phyloP scores from a whole-genome alignment of 2,113 vertebrate species.

The Cettia cetti region DNA sequence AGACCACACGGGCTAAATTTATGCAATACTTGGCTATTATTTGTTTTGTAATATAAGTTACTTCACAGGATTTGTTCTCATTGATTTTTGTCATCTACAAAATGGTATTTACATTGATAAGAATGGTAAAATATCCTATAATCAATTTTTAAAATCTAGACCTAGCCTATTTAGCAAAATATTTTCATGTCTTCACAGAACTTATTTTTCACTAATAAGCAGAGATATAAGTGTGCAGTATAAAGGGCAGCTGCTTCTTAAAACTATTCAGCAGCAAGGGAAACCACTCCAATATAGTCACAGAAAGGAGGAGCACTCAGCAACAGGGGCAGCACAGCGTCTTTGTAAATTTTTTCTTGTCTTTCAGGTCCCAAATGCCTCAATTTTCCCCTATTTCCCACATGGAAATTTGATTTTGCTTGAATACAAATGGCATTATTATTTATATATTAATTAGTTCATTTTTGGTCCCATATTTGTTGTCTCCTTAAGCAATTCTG shows the following conservation, averaged over 20 bases:
- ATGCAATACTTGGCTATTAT: neutral
- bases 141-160: neutral
- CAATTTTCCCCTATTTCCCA: neutral
- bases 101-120: neutral
- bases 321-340: neutral
- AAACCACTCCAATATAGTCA: neutral
- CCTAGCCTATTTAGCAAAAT: neutral
- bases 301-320: neutral
- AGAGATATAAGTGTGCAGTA: neutral
- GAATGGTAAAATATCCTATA: neutral
- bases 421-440: neutral
- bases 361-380: neutral
- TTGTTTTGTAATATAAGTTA: neutral
- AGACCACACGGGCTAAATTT: neutral
- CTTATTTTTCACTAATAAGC: neutral
- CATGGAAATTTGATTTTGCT: neutral
- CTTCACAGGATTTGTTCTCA: neutral
- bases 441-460: neutral
- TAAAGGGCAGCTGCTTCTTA: neutral
- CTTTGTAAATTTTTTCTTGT: neutral
- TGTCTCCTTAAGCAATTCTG: neutral
- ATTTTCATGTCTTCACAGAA: neutral
- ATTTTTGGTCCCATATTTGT: neutral
- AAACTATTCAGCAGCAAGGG: neutral
- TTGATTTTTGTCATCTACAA: neutral